These are phyloP conservation scores for Craterocephalus amniculus DNA, from an alignment of 2,797 vertebrate species.

Conservation along the genomic window DNA sequence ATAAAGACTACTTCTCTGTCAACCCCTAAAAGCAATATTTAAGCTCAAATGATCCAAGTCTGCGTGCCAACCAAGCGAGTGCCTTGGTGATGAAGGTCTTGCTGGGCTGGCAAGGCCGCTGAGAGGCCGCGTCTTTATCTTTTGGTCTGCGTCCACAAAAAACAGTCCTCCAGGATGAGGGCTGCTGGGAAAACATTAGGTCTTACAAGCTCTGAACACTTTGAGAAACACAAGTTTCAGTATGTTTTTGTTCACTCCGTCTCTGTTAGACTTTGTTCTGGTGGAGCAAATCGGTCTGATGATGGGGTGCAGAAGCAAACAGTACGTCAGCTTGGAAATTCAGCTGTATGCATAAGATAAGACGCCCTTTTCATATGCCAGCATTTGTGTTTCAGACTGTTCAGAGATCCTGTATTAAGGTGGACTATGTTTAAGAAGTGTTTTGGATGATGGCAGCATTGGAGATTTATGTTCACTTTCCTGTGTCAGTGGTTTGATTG, in stretches of 20 bases:
- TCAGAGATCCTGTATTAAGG: constrained; percentile 23
- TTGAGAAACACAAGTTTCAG: constrained; percentile 28
- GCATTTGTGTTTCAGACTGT: constrained; percentile 19
- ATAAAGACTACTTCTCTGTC: constrained; percentile 22
- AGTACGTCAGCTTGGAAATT: neutral
- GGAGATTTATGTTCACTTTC: constrained; percentile 62
- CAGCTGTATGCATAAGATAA: constrained; percentile 31
- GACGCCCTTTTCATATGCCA: constrained; percentile 12
- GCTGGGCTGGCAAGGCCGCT: constrained; percentile 35
- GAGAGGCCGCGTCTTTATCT: constrained; percentile 75
- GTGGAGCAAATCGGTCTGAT: constrained; percentile 13
- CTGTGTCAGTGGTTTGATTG: constrained; percentile 65
- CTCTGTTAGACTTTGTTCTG: constrained; percentile 47
- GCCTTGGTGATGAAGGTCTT: constrained; percentile 47
- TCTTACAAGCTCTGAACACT: constrained; percentile 32
- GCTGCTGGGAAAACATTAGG: constrained; percentile 60
- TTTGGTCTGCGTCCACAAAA: constrained; percentile 78
- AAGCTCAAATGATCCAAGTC: constrained; percentile 47
- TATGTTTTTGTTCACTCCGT: constrained; percentile 46
- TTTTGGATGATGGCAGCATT: constrained; percentile 35
- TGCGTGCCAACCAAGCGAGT: constrained; percentile 41
- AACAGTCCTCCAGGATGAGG: constrained; percentile 69
- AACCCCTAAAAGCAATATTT: constrained; percentile 33
- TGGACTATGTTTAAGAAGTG: neutral
- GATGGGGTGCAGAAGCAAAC: constrained; percentile 26